Conservation (phyloP, 2,113 vertebrate species). For the Tricholaema leucomelas region DNA sequence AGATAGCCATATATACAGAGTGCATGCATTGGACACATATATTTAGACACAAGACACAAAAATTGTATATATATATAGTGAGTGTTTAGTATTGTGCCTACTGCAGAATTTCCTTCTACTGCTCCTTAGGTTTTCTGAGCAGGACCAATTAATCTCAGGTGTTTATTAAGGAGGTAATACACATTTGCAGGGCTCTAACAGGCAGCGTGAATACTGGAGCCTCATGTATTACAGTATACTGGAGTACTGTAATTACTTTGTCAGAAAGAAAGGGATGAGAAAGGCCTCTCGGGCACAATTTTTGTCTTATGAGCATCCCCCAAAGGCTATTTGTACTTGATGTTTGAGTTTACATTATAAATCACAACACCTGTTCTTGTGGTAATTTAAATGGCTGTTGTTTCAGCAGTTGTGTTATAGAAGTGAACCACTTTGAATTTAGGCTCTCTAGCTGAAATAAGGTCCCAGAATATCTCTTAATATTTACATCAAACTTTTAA, state of each 20-base stretch:
- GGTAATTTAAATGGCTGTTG: slow-evolving; percentile 26
- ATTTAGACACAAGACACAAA: neutral
- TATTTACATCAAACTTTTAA: slow-evolving; percentile 58
- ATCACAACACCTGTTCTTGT: slow-evolving; percentile 48
- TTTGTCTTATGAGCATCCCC: slow-evolving; percentile 45
- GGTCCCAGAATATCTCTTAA: slow-evolving; percentile 4
- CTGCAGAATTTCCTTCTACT: neutral
- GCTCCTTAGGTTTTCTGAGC: neutral
- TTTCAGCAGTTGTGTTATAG: slow-evolving; percentile 14
- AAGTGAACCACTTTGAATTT: slow-evolving; percentile 11
- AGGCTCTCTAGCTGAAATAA: neutral
- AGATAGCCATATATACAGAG: neutral
- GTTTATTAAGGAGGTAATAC: neutral
- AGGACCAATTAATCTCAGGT: neutral
- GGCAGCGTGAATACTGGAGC: neutral
- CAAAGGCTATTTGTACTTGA: slow-evolving; percentile 21
- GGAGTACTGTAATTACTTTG: slow-evolving; percentile 17
- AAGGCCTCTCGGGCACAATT: neutral
- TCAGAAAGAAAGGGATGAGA: neutral
- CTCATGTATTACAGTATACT: neutral
- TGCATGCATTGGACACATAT: neutral
- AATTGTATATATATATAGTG: neutral
- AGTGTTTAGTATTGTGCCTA: neutral
- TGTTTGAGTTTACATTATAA: slow-evolving; percentile 63
- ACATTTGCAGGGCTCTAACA: neutral